Evolutionary conservation across 2,113 vertebrate species (phyloP), one percentile per base, ranked within the genome.

Genomic region (Oxyruncus cristatus): DNA sequence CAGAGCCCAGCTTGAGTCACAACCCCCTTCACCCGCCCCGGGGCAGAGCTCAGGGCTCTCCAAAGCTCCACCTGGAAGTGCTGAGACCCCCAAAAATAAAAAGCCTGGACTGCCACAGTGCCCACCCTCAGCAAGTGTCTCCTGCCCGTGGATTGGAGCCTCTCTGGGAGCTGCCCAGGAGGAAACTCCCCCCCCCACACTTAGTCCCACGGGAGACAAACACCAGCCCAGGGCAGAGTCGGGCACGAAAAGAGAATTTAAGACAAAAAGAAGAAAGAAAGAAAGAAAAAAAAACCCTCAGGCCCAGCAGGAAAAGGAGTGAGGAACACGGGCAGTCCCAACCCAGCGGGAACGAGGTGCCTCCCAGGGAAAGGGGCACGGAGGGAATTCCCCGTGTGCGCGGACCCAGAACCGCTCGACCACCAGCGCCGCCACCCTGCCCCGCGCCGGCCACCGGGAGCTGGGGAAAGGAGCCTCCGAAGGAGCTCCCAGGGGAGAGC

Each of bases 121-220:
- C 3, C 88, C 75, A 26, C 83, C 76, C 30, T 7, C 61, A 33
- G 70, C 5, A 1, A 81, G 71, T 5, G 85, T 27, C 66, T 39
- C 0, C 96, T 94, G 89, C 89, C 65, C 67, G 52, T 41, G 59
- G 66, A 79, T 8, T 30, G 37, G 56, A 92, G 91, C 35, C 71
- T 78, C 53, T 33, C 42, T 2, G 47, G 2, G 5, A 23, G 50
- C 41, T 35, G 66, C 56, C 5, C 47, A 39, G 76, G 18, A 92
- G 90, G 94, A 93, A 96, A 87, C 68, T 78, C 71, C 85, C 81
- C 66, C 85, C 21, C 81, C 17, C 33, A 81, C n/a, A n/a, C n/a
- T n/a, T n/a, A n/a, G n/a, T n/a, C n/a, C n/a, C n/a, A n/a, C n/a
- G n/a, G n/a, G n/a, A n/a, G n/a, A 88, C 74, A 89, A 81, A 20